Percentiles rank a stretch among this genome's conserved stretches.
Evolutionary conservation across 2,113 vertebrate species (phyloP).

Genomic region (Charina bottae): DNA sequence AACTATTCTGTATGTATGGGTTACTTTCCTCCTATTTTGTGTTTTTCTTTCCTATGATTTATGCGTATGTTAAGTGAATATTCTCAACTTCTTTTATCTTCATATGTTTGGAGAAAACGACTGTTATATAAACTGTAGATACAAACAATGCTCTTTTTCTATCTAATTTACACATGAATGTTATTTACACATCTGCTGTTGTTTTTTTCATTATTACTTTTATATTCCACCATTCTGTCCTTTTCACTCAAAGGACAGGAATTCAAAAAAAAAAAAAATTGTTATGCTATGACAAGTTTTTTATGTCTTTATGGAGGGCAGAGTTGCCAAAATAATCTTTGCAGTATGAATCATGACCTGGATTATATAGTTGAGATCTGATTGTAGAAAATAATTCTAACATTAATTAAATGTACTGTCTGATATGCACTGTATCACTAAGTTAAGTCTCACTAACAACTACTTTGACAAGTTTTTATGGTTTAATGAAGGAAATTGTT

Average conservation of each 20-base stretch:
- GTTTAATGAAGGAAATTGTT: conserved; percentile 45
- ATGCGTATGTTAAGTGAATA: background rate
- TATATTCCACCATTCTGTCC: rapidly evolving
- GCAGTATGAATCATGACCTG: conserved; percentile 27
- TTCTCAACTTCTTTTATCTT: conserved; percentile 6
- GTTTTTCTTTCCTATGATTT: background rate
- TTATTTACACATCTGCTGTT: conserved; percentile 11
- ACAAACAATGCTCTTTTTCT: background rate
- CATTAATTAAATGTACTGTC: conserved; percentile 55
- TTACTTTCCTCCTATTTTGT: background rate
- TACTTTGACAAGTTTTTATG: conserved; percentile 17
- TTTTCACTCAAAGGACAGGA: background rate
- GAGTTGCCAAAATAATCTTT: conserved; percentile 31
- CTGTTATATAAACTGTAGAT: background rate
- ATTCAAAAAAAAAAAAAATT: background rate
- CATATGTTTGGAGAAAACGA: background rate
- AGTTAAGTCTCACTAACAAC: conserved; percentile 42
- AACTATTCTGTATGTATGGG: background rate
- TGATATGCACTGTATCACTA: conserved; percentile 28
- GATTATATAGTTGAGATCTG: conserved; percentile 42
- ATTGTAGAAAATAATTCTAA: conserved; percentile 57
- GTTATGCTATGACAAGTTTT: conserved; percentile 29
- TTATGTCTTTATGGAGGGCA: conserved; percentile 40
- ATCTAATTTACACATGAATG: background rate
- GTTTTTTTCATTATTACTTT: conserved; percentile 27